Evolutionary conservation across 2,797 vertebrate genomes (phyloP).

Genomic region (Bothrops alternatus): DNA sequence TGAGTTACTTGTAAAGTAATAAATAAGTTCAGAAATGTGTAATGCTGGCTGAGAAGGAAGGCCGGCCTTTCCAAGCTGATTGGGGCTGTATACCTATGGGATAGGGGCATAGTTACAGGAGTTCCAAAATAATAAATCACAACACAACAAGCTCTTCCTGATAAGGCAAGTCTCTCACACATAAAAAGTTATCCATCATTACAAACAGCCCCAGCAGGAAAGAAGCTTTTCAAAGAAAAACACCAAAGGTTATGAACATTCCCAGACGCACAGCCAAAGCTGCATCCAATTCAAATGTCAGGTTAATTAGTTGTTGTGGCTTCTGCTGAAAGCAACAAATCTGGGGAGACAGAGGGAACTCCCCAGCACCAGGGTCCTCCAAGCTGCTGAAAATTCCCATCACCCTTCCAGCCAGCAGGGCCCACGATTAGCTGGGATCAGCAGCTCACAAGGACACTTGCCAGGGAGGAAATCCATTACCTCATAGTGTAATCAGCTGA

Average conservation of each 20-base stretch:
- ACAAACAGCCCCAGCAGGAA: background rate
- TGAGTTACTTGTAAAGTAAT: background rate
- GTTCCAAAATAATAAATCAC: background rate
- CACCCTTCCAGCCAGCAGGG: background rate
- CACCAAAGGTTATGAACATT: background rate
- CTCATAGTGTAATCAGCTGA: background rate
- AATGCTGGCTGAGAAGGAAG: background rate
- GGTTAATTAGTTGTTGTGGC: conserved; percentile 33
- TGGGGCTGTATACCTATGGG: background rate
- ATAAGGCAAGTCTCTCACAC: background rate
- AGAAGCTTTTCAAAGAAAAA: rapidly evolving
- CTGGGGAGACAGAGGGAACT: conserved; percentile 27
- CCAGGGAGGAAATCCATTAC: background rate
- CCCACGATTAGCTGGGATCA: conserved; percentile 11
- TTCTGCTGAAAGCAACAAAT: conserved; percentile 47
- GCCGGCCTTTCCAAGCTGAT: background rate
- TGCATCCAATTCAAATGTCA: conserved; percentile 12
- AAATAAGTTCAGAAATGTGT: background rate
- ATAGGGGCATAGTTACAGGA: too few species aligned
- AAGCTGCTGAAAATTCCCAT: background rate
- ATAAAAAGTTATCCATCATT: background rate
- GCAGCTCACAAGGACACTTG: background rate
- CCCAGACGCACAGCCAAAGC: background rate
- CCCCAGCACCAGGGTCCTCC: too few species aligned
- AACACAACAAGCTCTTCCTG: background rate